phyloP scores from a whole-genome alignment of 2,797 vertebrate species.

The Melanotaenia pygmaea region DNA sequence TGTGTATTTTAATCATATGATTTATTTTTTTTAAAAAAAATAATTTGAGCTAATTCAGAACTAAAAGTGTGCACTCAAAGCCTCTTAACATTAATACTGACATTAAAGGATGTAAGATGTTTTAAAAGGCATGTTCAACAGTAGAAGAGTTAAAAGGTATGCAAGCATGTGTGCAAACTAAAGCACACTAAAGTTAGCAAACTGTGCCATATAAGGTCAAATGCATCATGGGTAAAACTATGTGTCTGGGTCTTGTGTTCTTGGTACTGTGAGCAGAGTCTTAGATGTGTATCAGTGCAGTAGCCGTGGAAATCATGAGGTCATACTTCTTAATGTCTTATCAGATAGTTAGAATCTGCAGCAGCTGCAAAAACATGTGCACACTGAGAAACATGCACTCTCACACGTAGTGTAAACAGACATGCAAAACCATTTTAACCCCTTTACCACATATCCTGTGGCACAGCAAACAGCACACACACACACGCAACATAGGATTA shows the following conservation, averaged over 20 bases:
- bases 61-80: neutral
- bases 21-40: neutral
- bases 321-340: slow-evolving; percentile 67
- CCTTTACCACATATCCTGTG: slow-evolving; percentile 15
- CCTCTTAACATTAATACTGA: neutral
- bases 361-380: slow-evolving; percentile 73
- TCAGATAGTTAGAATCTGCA: slow-evolving; percentile 60
- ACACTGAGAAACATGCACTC: slow-evolving; percentile 20
- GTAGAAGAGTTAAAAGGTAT: slow-evolving; percentile 1
- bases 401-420: slow-evolving; percentile 27
- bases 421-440: slow-evolving; percentile 17
- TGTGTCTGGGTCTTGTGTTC: slow-evolving; percentile 38
- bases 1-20: neutral
- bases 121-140: neutral
- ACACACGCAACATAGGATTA: slow-evolving; percentile 21
- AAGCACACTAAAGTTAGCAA: slow-evolving; percentile 30
- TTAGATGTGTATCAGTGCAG: slow-evolving; percentile 67
- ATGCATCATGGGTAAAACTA: slow-evolving; percentile 31
- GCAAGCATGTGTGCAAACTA: neutral
- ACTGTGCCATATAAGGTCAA: slow-evolving; percentile 64
- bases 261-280: slow-evolving; percentile 42
- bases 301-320: slow-evolving; percentile 71
- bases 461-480: slow-evolving; percentile 4
- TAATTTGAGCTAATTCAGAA: neutral
- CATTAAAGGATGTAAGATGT: neutral